These are phyloP conservation scores for Tragelaphus strepsiceros DNA, from an alignment of 2,113 vertebrate species.

Conservation along the genomic window DNA sequence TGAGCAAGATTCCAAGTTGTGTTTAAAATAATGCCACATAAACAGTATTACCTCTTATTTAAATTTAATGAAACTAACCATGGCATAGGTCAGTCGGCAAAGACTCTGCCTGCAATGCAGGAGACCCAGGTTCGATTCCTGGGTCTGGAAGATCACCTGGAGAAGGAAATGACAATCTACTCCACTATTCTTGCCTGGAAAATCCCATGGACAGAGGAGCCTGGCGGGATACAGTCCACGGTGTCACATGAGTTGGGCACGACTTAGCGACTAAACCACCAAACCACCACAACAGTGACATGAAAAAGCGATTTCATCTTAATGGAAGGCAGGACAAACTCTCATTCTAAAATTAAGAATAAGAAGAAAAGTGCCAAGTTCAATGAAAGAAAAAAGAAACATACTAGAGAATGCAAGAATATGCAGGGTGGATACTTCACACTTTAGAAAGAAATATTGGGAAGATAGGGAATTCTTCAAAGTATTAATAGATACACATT, in stretches of 20 bases:
- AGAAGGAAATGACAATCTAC: too few species aligned
- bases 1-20: neutral
- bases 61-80: neutral
- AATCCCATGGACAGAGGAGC: too few species aligned
- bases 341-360: neutral
- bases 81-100: too few species aligned
- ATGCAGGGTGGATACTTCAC: neutral
- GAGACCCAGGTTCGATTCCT: too few species aligned
- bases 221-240: rapidly evolving
- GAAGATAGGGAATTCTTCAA: neutral
- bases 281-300: neutral
- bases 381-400: neutral
- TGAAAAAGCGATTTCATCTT: neutral
- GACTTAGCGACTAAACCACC: too few species aligned
- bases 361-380: neutral
- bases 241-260: rapidly evolving
- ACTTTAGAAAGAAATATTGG: neutral
- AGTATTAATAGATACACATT: neutral
- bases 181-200: too few species aligned
- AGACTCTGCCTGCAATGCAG: too few species aligned
- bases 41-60: neutral
- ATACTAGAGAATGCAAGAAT: neutral
- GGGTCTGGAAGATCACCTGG: too few species aligned
- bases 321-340: neutral
- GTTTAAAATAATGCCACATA: neutral